phyloP scores from a whole-genome alignment of 2,888 invertebrate genomes.

The Platypus cylindrus region DNA sequence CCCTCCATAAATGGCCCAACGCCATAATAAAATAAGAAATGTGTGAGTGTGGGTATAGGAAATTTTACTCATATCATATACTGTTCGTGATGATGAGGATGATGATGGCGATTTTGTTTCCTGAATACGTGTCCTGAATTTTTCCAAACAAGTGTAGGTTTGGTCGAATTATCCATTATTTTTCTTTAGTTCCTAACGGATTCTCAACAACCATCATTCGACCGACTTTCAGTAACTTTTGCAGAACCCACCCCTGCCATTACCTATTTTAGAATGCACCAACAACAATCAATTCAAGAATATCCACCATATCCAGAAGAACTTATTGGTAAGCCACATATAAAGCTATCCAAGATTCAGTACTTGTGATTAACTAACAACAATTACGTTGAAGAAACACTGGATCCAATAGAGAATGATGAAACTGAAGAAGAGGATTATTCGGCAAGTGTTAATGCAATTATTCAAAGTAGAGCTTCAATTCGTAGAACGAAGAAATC shows the following conservation, averaged over 20 bases:
- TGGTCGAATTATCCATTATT: too few species aligned
- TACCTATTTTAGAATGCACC: constrained; percentile 6
- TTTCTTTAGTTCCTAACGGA: too few species aligned
- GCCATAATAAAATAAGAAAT: constrained; percentile 14
- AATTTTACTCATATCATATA: too few species aligned
- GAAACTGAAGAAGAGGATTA: constrained; percentile 72
- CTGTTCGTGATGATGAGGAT: too few species aligned
- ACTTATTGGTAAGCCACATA: too few species aligned
- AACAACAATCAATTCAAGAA: too few species aligned
- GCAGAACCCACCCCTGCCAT: constrained; percentile 39
- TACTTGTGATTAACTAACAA: neutral
- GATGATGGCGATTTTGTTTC: too few species aligned
- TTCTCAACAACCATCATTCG: constrained; percentile 57
- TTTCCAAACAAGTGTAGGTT: too few species aligned
- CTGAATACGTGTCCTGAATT: too few species aligned
- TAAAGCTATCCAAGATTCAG: too few species aligned
- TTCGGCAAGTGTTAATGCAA: constrained; percentile 73
- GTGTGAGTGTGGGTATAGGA: constrained; percentile 9
- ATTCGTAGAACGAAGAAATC: constrained; percentile 55
- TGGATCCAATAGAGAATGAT: constrained; percentile 34
- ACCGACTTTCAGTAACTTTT: constrained; percentile 61
- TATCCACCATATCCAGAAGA: too few species aligned
- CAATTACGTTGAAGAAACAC: neutral
- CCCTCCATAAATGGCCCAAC: constrained; percentile 15
- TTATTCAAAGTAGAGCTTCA: constrained; percentile 67